Percentiles rank a stretch among this genome's conserved stretches.
phyloP scores from a whole-genome alignment of 1,140 invertebrate species.

The Lasioglossum albipes region DNA sequence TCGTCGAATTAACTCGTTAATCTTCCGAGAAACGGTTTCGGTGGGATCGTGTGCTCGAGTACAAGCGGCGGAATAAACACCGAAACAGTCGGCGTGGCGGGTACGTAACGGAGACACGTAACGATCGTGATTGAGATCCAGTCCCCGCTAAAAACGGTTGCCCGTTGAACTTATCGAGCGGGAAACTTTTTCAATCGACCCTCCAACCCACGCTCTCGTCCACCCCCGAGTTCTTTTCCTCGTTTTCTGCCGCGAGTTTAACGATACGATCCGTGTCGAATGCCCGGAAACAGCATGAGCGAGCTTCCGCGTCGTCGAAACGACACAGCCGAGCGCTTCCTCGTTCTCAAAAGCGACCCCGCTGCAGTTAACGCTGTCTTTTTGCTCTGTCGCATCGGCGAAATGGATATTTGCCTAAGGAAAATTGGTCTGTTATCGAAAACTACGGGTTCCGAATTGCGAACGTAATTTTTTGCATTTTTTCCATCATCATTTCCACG shows the following conservation, averaged over 20 bases:
- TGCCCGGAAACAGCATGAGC: not conserved
- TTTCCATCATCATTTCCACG: too few species aligned
- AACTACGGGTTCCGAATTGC: too few species aligned
- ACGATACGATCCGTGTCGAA: slow-evolving; percentile 24
- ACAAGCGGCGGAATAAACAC: not conserved
- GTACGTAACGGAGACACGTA: slow-evolving; percentile 8
- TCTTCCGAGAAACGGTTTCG: slow-evolving; percentile 15
- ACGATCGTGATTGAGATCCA: slow-evolving; percentile 18
- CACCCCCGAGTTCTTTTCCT: not conserved
- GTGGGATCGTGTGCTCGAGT: not conserved
- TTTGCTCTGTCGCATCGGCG: too few species aligned
- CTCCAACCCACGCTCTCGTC: too few species aligned
- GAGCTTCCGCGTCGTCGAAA: not conserved
- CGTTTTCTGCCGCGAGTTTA: not conserved
- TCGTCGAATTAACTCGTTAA: slow-evolving; percentile 19
- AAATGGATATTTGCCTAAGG: too few species aligned
- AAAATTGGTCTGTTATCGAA: too few species aligned
- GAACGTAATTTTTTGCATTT: too few species aligned
- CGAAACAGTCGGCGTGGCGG: not conserved
- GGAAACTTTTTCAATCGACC: slow-evolving; percentile 46
- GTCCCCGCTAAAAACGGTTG: slow-evolving; percentile 14
- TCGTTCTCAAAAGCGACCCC: slow-evolving; percentile 2
- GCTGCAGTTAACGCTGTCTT: too few species aligned
- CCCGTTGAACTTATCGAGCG: slow-evolving; percentile 24
- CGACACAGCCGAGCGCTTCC: not conserved